These are phyloP conservation scores for Sebastes variabilis DNA, from an alignment of 2,797 vertebrate genomes.

Conservation along the genomic window DNA sequence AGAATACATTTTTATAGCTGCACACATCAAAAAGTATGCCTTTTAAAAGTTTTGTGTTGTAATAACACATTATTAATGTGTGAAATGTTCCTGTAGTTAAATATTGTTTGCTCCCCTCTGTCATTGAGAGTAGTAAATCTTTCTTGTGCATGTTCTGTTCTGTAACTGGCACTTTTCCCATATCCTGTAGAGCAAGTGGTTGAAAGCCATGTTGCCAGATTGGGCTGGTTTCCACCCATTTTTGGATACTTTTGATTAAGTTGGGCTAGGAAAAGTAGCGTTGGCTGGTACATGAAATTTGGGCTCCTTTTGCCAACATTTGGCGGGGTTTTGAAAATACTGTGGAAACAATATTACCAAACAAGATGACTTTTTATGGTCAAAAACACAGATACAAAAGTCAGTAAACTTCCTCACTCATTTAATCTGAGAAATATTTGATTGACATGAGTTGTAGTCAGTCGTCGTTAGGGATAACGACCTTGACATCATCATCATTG, in stretches of 20 bases:
- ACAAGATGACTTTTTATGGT: background rate
- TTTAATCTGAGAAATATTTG: too few species aligned
- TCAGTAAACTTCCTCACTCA: too few species aligned
- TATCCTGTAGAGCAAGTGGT: background rate
- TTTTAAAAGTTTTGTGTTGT: background rate
- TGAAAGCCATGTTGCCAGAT: background rate
- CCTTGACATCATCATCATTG: too few species aligned
- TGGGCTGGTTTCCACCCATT: too few species aligned
- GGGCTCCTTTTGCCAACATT: background rate
- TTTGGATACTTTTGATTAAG: too few species aligned
- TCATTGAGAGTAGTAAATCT: background rate
- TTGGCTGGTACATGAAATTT: background rate
- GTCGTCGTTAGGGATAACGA: rapidly evolving
- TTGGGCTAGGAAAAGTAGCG: too few species aligned
- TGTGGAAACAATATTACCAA: background rate
- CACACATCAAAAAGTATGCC: background rate
- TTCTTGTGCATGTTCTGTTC: background rate
- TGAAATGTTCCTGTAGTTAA: background rate
- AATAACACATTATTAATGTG: background rate
- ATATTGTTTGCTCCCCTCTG: background rate
- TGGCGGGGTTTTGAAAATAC: background rate
- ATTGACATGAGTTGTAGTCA: too few species aligned
- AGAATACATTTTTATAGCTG: background rate
- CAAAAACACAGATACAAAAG: too few species aligned
- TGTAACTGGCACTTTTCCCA: background rate